phyloP scores from a whole-genome alignment of 1,140 invertebrate genomes.

The Scaptomyza graminum region DNA sequence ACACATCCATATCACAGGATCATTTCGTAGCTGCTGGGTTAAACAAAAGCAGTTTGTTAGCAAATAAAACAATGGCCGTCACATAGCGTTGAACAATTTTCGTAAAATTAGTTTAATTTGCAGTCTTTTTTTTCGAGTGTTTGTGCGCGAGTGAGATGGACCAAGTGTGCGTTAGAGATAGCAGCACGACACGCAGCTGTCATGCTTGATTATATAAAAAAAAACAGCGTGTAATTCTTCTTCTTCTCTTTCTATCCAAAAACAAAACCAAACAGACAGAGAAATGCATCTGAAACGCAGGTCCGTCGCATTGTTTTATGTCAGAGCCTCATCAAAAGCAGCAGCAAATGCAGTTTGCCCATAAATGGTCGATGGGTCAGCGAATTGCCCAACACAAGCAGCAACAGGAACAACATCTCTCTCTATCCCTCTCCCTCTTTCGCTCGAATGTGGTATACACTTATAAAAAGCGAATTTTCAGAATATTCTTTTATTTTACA shows the following conservation, averaged over 20 bases:
- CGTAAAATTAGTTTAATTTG: conserved; percentile 74
- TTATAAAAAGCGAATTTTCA: too few relatives aligned
- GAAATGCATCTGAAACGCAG: conserved; percentile 45
- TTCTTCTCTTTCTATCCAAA: background rate
- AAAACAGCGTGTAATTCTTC: background rate
- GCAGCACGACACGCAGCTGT: conserved; percentile 34
- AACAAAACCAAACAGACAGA: conserved; percentile 6
- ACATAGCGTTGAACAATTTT: conserved; percentile 54
- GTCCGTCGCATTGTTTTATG: conserved; percentile 78
- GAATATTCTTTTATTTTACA: too few relatives aligned
- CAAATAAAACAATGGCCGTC: conserved; percentile 51
- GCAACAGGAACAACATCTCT: conserved; percentile 26
- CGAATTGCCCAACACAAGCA: conserved; percentile 50
- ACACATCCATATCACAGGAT: background rate
- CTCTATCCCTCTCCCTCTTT: background rate
- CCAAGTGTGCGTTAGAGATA: conserved; percentile 20
- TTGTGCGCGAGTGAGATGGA: conserved; percentile 23
- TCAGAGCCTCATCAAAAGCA: conserved; percentile 67
- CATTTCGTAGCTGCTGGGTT: background rate
- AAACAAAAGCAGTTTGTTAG: conserved; percentile 55
- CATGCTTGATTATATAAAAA: conserved; percentile 59
- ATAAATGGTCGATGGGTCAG: conserved; percentile 32
- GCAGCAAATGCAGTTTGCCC: conserved; percentile 52
- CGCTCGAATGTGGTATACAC: too few relatives aligned
- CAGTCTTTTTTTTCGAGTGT: conserved; percentile 16